phyloP scores from a whole-genome alignment of 2,888 invertebrate genomes.

The Scelioninae gen. 2 region DNA sequence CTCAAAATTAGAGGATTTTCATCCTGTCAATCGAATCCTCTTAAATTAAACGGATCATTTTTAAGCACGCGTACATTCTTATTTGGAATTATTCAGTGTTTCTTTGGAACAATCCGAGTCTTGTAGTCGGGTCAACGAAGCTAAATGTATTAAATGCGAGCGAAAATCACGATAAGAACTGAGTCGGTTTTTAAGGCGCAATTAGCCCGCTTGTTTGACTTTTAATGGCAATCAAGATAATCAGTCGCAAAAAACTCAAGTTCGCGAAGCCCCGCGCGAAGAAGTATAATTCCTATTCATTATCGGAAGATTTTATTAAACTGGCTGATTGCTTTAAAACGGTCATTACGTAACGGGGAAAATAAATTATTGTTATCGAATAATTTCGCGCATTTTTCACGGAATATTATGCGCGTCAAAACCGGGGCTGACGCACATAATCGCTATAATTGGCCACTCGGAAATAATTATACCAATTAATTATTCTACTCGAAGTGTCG shows the following conservation, averaged over 20 bases:
- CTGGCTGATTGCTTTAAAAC: slow-evolving; percentile 39
- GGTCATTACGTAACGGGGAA: slow-evolving; percentile 36
- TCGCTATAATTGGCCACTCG: slow-evolving; percentile 39
- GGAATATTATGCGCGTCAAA: slow-evolving; percentile 38
- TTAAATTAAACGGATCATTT: no score
- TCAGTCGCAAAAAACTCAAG: slow-evolving; percentile 17
- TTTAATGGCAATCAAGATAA: slow-evolving; percentile 48
- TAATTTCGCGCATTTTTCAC: slow-evolving; percentile 39
- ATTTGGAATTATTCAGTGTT: no score
- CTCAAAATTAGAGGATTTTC: no score
- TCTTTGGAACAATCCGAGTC: background rate
- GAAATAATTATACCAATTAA: slow-evolving; percentile 47
- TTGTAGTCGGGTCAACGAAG: background rate
- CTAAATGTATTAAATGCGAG: slow-evolving; percentile 14
- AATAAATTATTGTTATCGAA: slow-evolving; percentile 52
- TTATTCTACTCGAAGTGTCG: slow-evolving; percentile 32
- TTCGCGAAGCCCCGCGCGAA: slow-evolving; percentile 16
- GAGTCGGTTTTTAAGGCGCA: slow-evolving; percentile 41
- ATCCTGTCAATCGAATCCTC: no score
- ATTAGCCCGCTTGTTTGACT: slow-evolving; percentile 49
- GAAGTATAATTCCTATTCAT: slow-evolving; percentile 45
- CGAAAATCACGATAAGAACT: slow-evolving; percentile 33
- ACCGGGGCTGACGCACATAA: slow-evolving; percentile 33
- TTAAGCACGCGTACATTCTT: no score
- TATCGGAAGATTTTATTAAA: slow-evolving; percentile 46